A percentile compares a stretch with the other conserved stretches of the same genome.
phyloP scores from a whole-genome alignment of 1,140 invertebrate genomes.

The Bombus fervidus region DNA sequence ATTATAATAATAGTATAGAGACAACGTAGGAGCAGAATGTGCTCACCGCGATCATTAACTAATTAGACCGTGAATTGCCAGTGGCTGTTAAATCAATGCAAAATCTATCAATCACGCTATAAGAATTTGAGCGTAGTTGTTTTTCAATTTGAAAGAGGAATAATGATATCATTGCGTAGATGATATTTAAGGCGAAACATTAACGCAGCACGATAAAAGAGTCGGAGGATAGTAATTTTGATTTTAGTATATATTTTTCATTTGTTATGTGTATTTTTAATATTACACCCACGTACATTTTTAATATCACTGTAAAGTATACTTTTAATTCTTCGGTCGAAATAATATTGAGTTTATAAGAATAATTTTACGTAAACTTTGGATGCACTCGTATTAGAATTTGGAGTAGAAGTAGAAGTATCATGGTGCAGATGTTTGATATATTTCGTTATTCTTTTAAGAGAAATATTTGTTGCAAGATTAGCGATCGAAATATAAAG shows the following conservation, averaged over 20 bases:
- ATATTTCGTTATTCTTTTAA: neutral
- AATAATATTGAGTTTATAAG: too few relatives aligned
- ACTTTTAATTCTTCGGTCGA: too few relatives aligned
- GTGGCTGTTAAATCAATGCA: neutral
- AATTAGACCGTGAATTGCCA: neutral
- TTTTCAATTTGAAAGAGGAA: neutral
- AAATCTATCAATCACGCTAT: neutral
- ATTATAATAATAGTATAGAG: too few relatives aligned
- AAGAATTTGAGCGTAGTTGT: neutral
- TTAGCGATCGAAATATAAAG: too few relatives aligned
- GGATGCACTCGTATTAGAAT: too few relatives aligned
- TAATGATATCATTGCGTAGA: neutral
- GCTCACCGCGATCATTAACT: neutral
- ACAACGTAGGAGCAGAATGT: neutral
- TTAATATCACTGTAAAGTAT: too few relatives aligned
- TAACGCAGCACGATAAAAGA: neutral
- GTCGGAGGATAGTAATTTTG: too few relatives aligned
- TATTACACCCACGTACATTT: too few relatives aligned
- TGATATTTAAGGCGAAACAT: neutral
- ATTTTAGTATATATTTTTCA: too few relatives aligned
- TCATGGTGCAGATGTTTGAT: neutral
- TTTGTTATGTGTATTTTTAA: too few relatives aligned
- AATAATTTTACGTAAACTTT: too few relatives aligned
- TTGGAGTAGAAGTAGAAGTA: too few relatives aligned
- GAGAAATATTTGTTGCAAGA: neutral